phyloP scores from a whole-genome alignment of 2,888 invertebrate species.

The Harmothoe impar region DNA sequence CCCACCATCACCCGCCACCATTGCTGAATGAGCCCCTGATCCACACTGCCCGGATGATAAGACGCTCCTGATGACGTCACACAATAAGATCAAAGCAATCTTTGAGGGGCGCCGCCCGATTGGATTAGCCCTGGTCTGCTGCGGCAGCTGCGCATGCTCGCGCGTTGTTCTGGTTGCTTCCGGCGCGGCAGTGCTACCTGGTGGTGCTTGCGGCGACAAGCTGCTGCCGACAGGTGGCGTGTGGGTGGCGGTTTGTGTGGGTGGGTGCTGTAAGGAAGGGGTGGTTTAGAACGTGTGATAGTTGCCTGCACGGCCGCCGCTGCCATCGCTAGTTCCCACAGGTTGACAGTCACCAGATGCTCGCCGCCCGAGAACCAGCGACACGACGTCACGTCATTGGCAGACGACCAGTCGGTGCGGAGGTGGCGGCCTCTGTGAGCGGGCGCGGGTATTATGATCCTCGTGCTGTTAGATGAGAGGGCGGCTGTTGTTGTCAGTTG shows the following conservation, averaged over 20 bases:
- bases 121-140: conserved; percentile 1
- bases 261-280: background rate
- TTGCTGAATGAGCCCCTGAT: background rate
- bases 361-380: background rate
- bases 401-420: background rate
- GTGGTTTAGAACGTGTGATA: background rate
- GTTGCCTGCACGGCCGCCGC: background rate
- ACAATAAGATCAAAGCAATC: conserved; percentile 29
- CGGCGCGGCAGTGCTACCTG: background rate
- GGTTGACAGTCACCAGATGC: conserved; percentile 14
- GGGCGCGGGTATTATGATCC: background rate
- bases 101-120: background rate
- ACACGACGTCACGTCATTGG: background rate
- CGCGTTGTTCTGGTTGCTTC: background rate
- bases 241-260: background rate
- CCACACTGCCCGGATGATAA: background rate
- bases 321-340: background rate
- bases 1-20: background rate
- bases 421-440: background rate
- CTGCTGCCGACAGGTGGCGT: background rate
- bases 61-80: background rate
- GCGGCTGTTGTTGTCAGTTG: conserved; percentile 24
- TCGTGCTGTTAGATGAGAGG: background rate
- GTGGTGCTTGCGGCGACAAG: background rate
- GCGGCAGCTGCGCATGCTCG: conserved; percentile 29